Base-by-base conservation (phyloP, 2,797 vertebrate genomes). In the Serranus cabrilla region DNA sequence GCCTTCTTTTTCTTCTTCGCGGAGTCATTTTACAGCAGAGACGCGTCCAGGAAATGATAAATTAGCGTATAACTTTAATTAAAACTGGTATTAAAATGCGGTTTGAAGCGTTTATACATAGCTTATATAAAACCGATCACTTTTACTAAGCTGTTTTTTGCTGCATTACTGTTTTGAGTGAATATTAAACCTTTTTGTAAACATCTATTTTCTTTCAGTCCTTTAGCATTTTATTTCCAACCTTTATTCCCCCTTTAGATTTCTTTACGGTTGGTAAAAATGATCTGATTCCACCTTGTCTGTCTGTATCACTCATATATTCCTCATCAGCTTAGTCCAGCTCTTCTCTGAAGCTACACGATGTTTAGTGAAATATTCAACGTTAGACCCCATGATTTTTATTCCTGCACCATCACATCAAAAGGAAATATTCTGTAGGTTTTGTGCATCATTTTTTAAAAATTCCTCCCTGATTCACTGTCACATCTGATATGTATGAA, bases 1-100 rank as follows among this genome's bases (percentile, higher is more conserved):
- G 1, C 8, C 18, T 0, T 2, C 2, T 37, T 55, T 5, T 62
- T 67, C 60, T 74, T 80, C 71, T 78, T 64, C 69, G 42, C 3
- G 3, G 17, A 16, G 4, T 37, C 1, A 40, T 61, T 67, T 40
- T 31, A 43, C 50, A 42, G 52, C 23, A 52, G 18, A 20, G 16
- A 12, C 7, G 13, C 40, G 2, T n/a, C 7, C 9, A 23, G 16
- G 12, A 5, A 2, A 5, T 31, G 6, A 31, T 31, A 31, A 10
- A 17, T 17, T 6, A 42, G 13, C 0, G 17, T 37, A 18, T 7
- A 1, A 9, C 5, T 1, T 54, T 4, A 18, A 5, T 58, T 58
- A 23, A 42, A 23, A 16, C 4, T 17, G 10, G 27, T 4, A 54
- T 9, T 17, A 61, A 46, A 46, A 21, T 11, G 11, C 9, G 0